Evolutionary conservation across 35 echinoderm and acorn worm species (phyloP), one percentile per base, ranked within the genome.

Genomic region (Strongylocentrotus purpuratus): DNA sequence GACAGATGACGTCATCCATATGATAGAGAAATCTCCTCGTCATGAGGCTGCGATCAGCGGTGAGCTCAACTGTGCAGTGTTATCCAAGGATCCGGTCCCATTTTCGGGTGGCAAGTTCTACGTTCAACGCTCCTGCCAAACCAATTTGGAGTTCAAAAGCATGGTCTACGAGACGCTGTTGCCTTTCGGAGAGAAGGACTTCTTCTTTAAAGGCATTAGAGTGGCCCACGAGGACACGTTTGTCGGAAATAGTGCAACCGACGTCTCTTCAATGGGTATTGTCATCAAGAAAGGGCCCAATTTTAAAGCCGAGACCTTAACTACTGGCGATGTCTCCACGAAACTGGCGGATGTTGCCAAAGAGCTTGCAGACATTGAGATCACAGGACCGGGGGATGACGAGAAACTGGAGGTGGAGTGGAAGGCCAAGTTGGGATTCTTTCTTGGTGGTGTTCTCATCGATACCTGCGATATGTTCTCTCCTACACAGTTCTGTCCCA

Each of bases 131-230:
- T 90, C 93, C 32, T 94, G 88, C 88, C 46, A 96, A 33, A 94
- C 86, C 20, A 92, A 87, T 60, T 60, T 96, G 11, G 95, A 97
- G 32, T 94, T 95, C 20, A 87, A 95, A 60, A 95, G 95, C 3
- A 97, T 96, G 95, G 59, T 97, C 2, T 97, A 97, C 94, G 95
- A 97, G 88, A 94, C 95, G 46, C 58, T 94, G 15, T 90, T 97
- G 11, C 46, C 46, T 47, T 88, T 86, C 32, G 86, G 96, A 17
- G 97, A 95, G 5, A 59, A 97, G 47, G 65, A 97, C 17, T 97
- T 93, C 61, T 95, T 61, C 41, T 96, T 97, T 17, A 47, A 94
- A 31, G 97, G 97, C 9, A 90, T 96, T 14, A 97, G 96, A 46
- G 93, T 96, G 17, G 88, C 91, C n/a, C 97, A 96, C 78, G 94